Base-by-base conservation (phyloP, 2,113 vertebrate species). In the Peromyscus maniculatus region DNA sequence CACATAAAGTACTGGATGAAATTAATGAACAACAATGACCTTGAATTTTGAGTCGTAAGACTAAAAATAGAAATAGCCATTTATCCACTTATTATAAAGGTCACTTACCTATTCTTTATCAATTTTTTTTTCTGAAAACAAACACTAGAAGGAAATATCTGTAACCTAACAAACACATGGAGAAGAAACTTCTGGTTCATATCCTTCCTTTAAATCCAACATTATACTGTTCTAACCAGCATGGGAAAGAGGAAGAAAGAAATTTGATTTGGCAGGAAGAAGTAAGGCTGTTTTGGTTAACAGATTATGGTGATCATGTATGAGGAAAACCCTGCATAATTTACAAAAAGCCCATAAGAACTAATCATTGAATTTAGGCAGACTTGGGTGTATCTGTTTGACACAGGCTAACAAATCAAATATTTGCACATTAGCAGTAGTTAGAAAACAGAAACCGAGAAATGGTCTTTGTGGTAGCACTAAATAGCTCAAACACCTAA, bases 391-490 rank as follows among this genome's bases (percentile, higher is more conserved):
- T 69, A 43, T 22, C 64, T 46, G 11, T 74, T 55, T 94, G n/a
- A 69, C 86, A 87, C 52, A 69, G 66, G 80, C n/a, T 7, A 75
- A 4, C 12, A 26, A 21, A 52, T 87, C 19, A 62, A 39, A 26
- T 39, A 24, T 21, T 79, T 33, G 31, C 31, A 55, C 6, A 39
- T 36, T n/a, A 36, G 22, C 62, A 95, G 55, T 17, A 62, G 24
- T 21, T 88, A 21, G n/a, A 92, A 95, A 94, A 49, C 19, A 91
- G 89, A 93, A 84, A 79, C 66, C 86, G 64, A 80, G 86, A 89
- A 89, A 77, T 8, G 59, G 22, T 7, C 8, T 79, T 26, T 96
- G 89, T 43, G 22, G 15, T 55, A 71, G 21, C 49, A 87, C 52
- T 46, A 79, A 89, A 90, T 80, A 90, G n/a, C 24, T 80, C 11